Percentiles rank a stretch among this genome's conserved stretches.
Evolutionary conservation across 2,113 vertebrate species (phyloP).

Genomic region (Puma concolor): DNA sequence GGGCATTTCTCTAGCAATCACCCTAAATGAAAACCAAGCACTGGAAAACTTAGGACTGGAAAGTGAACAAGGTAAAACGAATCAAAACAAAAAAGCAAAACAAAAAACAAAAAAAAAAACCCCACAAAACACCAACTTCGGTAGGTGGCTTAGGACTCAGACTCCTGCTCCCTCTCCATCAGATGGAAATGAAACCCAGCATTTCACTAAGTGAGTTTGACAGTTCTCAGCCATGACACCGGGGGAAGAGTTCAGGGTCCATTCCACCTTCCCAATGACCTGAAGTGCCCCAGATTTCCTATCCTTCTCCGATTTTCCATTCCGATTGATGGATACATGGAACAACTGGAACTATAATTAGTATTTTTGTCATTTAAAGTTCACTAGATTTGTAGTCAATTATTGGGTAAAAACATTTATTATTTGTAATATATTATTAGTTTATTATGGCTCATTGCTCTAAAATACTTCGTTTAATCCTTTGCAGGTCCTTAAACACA

Average conservation of each 20-base stretch:
- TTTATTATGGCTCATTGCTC: slow-evolving; percentile 90
- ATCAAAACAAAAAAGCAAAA: too few relatives aligned
- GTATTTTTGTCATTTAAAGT: slow-evolving; percentile 87
- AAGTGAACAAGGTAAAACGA: background rate
- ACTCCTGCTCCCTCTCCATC: background rate
- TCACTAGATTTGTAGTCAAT: slow-evolving; percentile 85
- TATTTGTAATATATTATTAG: slow-evolving; percentile 90
- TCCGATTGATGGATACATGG: slow-evolving; percentile 68
- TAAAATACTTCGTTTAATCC: slow-evolving; percentile 89
- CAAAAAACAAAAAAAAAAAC: background rate
- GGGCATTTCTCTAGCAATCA: background rate
- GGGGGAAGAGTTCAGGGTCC: background rate
- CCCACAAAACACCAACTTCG: background rate
- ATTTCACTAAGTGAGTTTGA: slow-evolving; percentile 57
- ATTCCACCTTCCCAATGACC: background rate
- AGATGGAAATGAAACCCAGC: slow-evolving; percentile 57
- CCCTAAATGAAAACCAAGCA: background rate
- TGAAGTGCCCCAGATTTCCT: background rate
- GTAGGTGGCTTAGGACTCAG: background rate
- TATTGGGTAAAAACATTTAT: slow-evolving; percentile 88
- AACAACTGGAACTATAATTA: slow-evolving; percentile 84
- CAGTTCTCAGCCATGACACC: background rate
- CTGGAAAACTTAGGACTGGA: background rate
- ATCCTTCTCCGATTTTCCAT: slow-evolving; percentile 67
- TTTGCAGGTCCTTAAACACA: slow-evolving; percentile 91